Conservation (phyloP, 2,888 invertebrate species). For the Margaritifera margaritifera region DNA sequence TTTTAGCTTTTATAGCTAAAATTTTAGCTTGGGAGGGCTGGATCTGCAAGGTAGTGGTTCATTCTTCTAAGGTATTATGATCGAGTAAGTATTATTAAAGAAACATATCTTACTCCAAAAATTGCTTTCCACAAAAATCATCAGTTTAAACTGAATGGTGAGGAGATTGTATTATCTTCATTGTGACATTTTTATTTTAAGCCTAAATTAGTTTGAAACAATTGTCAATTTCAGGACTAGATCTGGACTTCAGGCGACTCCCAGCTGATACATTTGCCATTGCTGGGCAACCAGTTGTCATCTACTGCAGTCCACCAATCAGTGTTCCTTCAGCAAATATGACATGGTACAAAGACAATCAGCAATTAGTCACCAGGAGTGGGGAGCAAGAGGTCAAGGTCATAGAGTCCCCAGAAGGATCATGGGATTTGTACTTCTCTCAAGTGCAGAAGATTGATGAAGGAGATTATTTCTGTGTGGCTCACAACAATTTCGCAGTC, state of each 20-base stretch:
- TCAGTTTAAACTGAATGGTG: no score
- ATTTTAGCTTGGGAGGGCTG: no score
- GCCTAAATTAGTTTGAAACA: not conserved
- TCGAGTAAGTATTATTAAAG: no score
- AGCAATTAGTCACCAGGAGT: slow-evolving; percentile 38
- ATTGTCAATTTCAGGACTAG: slow-evolving; percentile 47
- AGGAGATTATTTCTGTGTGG: slow-evolving; percentile 67
- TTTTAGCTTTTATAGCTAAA: no score
- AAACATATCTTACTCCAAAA: no score
- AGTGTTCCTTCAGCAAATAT: slow-evolving; percentile 66
- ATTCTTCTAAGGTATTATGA: no score
- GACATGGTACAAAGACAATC: slow-evolving; percentile 67
- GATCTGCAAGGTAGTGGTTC: no score
- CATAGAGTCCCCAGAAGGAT: slow-evolving; percentile 30
- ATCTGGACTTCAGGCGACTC: slow-evolving; percentile 46
- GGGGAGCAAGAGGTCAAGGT: slow-evolving; percentile 35
- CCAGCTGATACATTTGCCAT: slow-evolving; percentile 50
- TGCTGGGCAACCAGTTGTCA: slow-evolving; percentile 58
- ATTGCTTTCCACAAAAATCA: no score
- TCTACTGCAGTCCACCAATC: slow-evolving; percentile 67
- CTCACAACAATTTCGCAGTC: slow-evolving; percentile 52
- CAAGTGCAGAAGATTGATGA: slow-evolving; percentile 59
- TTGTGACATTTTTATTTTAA: not conserved
- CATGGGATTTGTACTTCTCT: slow-evolving; percentile 53
- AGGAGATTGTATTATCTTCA: not conserved